Conservation (phyloP, 1,140 invertebrate genomes). For the Oreohelix idahoensis region DNA sequence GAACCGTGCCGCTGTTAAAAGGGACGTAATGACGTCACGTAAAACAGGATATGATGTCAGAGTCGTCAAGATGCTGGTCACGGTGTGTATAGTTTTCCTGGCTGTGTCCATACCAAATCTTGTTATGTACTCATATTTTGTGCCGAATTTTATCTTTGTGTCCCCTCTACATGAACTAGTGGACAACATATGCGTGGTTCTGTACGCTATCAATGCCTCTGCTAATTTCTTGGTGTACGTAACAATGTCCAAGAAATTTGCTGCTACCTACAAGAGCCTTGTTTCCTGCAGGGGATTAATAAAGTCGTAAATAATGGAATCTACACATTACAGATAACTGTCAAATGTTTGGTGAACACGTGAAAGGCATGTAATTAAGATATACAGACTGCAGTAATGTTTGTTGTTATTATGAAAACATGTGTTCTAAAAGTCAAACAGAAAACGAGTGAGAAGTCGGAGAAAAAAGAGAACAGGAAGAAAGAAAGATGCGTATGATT, state of each 20-base stretch:
- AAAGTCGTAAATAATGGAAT: no score
- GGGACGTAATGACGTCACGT: not conserved
- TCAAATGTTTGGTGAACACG: no score
- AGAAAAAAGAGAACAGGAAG: no score
- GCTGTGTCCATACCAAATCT: not conserved
- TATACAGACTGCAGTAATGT: no score
- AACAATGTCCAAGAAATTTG: not conserved
- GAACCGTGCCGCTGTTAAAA: not conserved
- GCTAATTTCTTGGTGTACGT: not conserved
- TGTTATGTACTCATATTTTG: not conserved
- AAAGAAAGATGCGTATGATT: no score
- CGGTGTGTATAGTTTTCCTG: not conserved
- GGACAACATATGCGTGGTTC: not conserved
- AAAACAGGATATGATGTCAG: not conserved
- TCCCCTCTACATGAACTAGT: not conserved
- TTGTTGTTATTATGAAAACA: no score
- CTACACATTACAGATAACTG: no score
- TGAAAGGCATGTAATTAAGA: no score
- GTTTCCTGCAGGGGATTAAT: not conserved
- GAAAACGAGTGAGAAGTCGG: no score
- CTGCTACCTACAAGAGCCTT: not conserved
- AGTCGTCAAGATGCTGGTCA: conserved; percentile 28
- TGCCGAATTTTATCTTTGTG: not conserved
- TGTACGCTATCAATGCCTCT: not conserved
- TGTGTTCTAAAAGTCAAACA: no score